Conservation (phyloP, 1,140 invertebrate genomes). For the Melanaphis sacchari region DNA sequence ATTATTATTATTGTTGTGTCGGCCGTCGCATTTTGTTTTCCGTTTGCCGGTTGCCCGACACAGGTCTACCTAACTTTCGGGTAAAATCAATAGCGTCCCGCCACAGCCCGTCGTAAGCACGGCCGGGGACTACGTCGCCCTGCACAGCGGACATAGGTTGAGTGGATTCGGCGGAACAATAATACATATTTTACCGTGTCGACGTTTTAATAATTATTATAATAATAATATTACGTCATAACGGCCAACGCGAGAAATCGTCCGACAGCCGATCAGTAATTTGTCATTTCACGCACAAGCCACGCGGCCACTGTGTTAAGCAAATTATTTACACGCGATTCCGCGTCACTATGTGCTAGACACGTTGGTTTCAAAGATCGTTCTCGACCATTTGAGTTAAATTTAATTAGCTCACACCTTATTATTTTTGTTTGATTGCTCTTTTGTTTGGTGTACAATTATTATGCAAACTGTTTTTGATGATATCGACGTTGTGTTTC, state of each 20-base stretch:
- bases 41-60: background rate
- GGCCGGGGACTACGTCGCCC: background rate
- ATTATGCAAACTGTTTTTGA: background rate
- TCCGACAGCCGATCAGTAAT: background rate
- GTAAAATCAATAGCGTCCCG: constrained; percentile 13
- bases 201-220: background rate
- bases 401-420: too few relatives aligned
- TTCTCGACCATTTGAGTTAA: too few relatives aligned
- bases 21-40: background rate
- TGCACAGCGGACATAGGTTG: background rate
- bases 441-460: too few relatives aligned
- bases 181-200: background rate
- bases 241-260: background rate
- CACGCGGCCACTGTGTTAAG: too few relatives aligned
- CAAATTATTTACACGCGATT: too few relatives aligned
- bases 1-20: background rate
- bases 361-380: too few relatives aligned
- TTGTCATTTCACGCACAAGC: background rate
- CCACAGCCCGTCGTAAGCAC: background rate
- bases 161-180: background rate
- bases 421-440: too few relatives aligned
- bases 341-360: too few relatives aligned
- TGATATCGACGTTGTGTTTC: background rate
- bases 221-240: background rate
- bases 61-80: background rate